A percentile compares a stretch with the other conserved stretches of the same genome.
Conservation (phyloP, 2,113 vertebrate species). For the Heterochromis multidens region DNA sequence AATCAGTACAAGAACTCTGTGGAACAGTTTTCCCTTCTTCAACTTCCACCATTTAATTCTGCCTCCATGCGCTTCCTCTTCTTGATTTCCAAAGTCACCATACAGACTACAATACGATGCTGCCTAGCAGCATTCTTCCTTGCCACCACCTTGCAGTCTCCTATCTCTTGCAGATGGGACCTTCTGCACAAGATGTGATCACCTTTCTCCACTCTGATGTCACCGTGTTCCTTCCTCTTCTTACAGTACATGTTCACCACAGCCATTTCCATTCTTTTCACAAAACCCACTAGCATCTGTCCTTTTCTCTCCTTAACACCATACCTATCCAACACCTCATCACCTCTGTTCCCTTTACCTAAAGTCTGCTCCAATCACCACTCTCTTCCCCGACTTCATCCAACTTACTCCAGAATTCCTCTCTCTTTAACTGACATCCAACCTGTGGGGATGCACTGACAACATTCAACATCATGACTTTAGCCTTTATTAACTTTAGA, state of each 20-base stretch:
- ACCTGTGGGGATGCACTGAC: neutral
- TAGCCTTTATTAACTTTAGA: neutral
- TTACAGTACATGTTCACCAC: neutral
- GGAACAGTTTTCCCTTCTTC: too few species aligned
- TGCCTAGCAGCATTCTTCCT: too few species aligned
- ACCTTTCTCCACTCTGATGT: too few species aligned
- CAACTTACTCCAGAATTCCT: neutral
- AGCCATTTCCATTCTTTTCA: neutral
- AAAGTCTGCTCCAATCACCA: too few species aligned
- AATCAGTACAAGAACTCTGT: too few species aligned
- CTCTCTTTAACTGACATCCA: neutral
- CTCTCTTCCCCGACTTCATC: neutral
- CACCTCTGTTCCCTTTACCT: neutral
- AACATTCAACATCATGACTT: neutral
- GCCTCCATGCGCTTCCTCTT: too few species aligned
- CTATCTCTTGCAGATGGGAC: too few species aligned
- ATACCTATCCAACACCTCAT: neutral
- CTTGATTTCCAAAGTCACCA: too few species aligned
- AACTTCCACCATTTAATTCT: too few species aligned
- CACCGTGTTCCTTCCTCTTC: neutral
- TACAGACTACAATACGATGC: too few species aligned
- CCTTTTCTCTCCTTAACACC: neutral
- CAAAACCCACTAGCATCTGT: neutral
- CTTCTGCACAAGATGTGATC: too few species aligned
- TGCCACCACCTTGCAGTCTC: too few species aligned